Base-by-base conservation (phyloP, 1,140 invertebrate species). In the Nautilus pompilius region DNA sequence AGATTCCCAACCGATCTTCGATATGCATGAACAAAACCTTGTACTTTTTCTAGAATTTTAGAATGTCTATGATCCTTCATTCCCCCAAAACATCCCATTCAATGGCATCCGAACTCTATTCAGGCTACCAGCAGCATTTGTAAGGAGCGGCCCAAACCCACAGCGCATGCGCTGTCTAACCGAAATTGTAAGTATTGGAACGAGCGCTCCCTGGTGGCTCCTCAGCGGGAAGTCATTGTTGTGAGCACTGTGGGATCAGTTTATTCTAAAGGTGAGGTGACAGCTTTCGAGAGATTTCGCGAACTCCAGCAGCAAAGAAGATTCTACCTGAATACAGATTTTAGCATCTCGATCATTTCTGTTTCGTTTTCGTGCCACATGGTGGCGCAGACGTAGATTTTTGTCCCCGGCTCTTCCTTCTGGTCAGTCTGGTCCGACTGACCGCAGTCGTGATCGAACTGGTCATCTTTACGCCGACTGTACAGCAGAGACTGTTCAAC, bases 401-500 rank as follows among this genome's bases (percentile, higher is more conserved):
- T 68, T n/a, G 63, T 62, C 67, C 60, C 3, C 62, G 63, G 64
- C 2, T 33, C 56, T 1, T 67, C 62, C 26, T 63, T 49, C 0
- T 67, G 29, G 46, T 58, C 20, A 13, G 32, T 22, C 10, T 48
- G 45, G 13, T 41, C 62, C 17, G 28, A 63, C 59, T 60, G 34
- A 2, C 51, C 20, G 34, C 45, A 26, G 4, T 26, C 13, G 34
- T 53, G 1, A 3, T 96, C 22, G 0, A 29, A 30, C 30, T 91
- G 90, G 75, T 95, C 91, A 79, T 97, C 93, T 74, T 98, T 92
- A 57, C 93, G 86, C 73, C 92, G 87, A 79, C 98, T 98, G 49
- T 99, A 82, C 2, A 93, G 93, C 83, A 99, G 87, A 3, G 94
- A 96, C 82, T 99, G 95, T 82, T 98, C 96, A 56, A 98, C 91